phyloP scores from a whole-genome alignment of 2,113 vertebrate species.

The Malurus melanocephalus region DNA sequence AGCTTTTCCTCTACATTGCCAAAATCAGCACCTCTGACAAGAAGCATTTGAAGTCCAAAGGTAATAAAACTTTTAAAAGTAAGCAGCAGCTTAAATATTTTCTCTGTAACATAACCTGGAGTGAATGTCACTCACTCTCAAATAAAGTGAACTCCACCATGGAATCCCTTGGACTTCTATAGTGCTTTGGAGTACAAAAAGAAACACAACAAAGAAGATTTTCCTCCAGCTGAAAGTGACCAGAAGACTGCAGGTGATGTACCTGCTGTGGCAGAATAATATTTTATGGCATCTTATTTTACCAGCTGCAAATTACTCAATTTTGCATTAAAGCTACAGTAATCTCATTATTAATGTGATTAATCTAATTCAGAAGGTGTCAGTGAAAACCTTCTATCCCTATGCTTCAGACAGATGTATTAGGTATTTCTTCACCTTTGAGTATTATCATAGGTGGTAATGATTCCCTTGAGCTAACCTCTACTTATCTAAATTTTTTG shows the following conservation, averaged over 20 bases:
- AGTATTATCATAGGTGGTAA: neutral
- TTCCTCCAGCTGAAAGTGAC: neutral
- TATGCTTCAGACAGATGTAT: neutral
- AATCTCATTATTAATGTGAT: neutral
- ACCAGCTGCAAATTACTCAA: neutral
- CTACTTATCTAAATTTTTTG: neutral
- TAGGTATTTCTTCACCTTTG: neutral
- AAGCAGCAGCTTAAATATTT: neutral
- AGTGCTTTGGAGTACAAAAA: neutral
- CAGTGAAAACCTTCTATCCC: neutral
- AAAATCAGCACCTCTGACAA: neutral
- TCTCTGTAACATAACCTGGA: neutral
- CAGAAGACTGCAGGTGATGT: neutral
- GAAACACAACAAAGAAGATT: neutral
- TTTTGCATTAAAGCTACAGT: neutral
- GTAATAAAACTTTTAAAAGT: neutral
- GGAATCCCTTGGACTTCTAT: neutral
- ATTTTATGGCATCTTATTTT: neutral
- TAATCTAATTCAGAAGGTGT: neutral
- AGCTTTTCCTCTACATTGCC: neutral
- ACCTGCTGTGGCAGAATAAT: neutral
- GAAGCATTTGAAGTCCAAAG: neutral
- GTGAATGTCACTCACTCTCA: neutral
- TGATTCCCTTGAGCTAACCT: neutral
- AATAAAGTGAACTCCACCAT: neutral